Conservation (phyloP, 1,140 invertebrate species). For the Drosophila truncata region DNA sequence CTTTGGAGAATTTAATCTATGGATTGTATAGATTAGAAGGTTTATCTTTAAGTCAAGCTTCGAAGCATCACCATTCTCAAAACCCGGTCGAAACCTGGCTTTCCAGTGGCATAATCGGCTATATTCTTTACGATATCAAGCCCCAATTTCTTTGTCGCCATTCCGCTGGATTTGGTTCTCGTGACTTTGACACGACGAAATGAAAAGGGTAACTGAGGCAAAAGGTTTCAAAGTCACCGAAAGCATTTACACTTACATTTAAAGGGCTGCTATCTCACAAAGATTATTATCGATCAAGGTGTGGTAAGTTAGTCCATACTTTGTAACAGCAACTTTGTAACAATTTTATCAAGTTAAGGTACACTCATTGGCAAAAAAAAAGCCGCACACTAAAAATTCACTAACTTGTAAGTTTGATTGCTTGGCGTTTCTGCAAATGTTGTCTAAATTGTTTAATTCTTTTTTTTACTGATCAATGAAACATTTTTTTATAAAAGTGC, state of each 20-base stretch:
- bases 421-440: too few species aligned
- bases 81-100: conserved; percentile 85
- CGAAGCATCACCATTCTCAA: conserved; percentile 86
- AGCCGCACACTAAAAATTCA: too few species aligned
- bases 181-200: conserved; percentile 36
- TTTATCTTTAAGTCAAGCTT: background rate
- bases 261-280: background rate
- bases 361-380: too few species aligned
- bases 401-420: too few species aligned
- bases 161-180: conserved; percentile 15
- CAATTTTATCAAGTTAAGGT: too few species aligned
- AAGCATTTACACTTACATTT: conserved; percentile 6
- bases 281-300: background rate
- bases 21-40: background rate
- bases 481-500: too few species aligned
- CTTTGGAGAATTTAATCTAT: conserved; percentile 62
- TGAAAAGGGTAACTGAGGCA: conserved; percentile 8
- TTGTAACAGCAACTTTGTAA: too few species aligned
- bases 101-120: conserved; percentile 62
- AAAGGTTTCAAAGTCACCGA: background rate
- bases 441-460: too few species aligned
- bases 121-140: conserved; percentile 80
- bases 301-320: background rate
- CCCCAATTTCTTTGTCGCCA: conserved; percentile 82
- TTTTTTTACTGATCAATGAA: too few species aligned